Conservation (phyloP, 2,888 invertebrate genomes). For the Pseudococcus longispinus region DNA sequence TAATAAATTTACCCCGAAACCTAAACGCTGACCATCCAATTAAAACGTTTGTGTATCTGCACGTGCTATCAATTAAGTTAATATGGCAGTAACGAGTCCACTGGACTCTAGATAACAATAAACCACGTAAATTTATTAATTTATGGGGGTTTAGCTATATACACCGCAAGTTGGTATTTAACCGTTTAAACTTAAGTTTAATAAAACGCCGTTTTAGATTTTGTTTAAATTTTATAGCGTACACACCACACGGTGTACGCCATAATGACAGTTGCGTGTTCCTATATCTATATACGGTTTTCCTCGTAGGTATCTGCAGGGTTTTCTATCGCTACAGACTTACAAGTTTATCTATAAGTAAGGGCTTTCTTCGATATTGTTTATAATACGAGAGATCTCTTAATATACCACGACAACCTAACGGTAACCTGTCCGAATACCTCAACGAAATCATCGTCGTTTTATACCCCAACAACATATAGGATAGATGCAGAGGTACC, state of each 20-base stretch:
- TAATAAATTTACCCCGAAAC: slow-evolving; percentile 22
- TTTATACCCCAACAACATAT: not conserved
- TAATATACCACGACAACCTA: not conserved
- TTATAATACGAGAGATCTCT: not conserved
- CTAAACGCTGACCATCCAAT: slow-evolving; percentile 30
- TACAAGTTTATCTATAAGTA: too few relatives aligned
- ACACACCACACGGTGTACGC: not conserved
- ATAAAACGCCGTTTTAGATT: slow-evolving; percentile 11
- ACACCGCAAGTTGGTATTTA: slow-evolving; percentile 18
- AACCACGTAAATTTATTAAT: slow-evolving; percentile 32
- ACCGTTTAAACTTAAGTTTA: slow-evolving; percentile 18
- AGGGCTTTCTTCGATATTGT: not conserved
- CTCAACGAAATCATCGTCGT: not conserved
- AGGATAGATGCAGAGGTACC: too few relatives aligned
- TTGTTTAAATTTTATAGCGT: slow-evolving; percentile 18
- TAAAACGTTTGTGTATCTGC: slow-evolving; percentile 27
- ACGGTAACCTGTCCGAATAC: not conserved
- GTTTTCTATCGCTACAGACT: too few relatives aligned
- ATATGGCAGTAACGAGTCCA: slow-evolving; percentile 26
- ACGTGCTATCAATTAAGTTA: slow-evolving; percentile 13
- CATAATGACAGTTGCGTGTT: slow-evolving; percentile 17
- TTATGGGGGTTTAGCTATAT: slow-evolving; percentile 25
- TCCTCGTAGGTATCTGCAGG: too few relatives aligned
- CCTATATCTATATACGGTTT: not conserved
- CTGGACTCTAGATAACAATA: slow-evolving; percentile 31